Percentiles rank a stretch among this genome's conserved stretches.
These are phyloP conservation scores for Anguilla rostrata DNA, from an alignment of 2,113 vertebrate genomes.

Conservation along the genomic window DNA sequence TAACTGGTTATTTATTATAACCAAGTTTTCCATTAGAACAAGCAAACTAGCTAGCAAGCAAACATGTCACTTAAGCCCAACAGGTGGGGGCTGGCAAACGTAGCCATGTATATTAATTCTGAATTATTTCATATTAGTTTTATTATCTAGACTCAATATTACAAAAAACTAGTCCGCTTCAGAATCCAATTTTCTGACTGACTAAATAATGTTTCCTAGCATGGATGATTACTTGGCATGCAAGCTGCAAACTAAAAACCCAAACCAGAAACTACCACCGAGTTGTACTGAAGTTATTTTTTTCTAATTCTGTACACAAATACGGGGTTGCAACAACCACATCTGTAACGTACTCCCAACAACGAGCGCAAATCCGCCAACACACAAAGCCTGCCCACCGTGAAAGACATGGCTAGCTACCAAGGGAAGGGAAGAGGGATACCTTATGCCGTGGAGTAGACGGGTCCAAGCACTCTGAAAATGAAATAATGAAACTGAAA, in stretches of 20 bases:
- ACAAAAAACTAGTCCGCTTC: not conserved
- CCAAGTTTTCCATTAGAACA: not conserved
- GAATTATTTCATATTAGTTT: not conserved
- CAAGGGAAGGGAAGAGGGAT: not conserved
- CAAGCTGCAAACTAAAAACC: not conserved
- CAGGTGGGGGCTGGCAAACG: not conserved
- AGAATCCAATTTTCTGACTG: not conserved
- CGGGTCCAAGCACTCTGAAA: not conserved
- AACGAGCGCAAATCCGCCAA: not conserved
- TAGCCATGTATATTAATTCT: not conserved
- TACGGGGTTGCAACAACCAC: not conserved
- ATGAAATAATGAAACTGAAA: conserved; percentile 1
- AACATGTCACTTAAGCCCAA: not conserved
- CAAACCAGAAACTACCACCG: not conserved
- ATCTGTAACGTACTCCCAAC: not conserved
- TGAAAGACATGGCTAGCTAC: not conserved
- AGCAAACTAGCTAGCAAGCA: not conserved
- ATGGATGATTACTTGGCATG: not conserved
- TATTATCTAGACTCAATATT: too few relatives aligned
- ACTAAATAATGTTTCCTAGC: not conserved
- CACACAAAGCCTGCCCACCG: conserved; percentile 5
- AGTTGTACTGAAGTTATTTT: not conserved
- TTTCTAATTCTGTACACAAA: not conserved
- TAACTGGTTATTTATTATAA: not conserved
- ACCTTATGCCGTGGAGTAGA: not conserved